Conservation (phyloP, 2,113 vertebrate genomes). For the Mirounga angustirostris region DNA sequence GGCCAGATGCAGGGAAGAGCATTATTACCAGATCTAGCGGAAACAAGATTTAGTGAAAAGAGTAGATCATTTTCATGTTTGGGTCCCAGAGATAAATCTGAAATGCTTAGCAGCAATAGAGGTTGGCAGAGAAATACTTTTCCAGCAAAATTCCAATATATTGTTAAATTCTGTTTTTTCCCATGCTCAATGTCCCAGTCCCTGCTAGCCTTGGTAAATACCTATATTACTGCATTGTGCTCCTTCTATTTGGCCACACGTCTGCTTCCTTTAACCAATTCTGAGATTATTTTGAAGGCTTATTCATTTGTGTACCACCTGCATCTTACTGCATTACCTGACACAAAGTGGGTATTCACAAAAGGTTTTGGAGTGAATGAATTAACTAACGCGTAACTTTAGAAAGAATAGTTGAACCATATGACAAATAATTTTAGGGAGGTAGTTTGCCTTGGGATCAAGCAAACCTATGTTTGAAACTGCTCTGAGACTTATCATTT, state of each 20-base stretch:
- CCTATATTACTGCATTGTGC: rapidly evolving
- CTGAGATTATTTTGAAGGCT: not conserved
- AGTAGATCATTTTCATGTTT: not conserved
- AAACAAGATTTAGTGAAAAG: not conserved
- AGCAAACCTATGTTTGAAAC: not conserved
- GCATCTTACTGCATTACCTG: not conserved
- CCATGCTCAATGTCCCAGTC: not conserved
- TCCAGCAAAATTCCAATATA: not conserved
- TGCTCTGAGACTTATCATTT: not conserved
- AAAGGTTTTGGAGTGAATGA: not conserved
- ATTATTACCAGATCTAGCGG: not conserved
- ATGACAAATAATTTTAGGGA: not conserved
- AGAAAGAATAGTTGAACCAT: not conserved
- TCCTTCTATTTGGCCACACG: too few relatives aligned
- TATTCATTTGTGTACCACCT: not conserved
- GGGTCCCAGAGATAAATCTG: not conserved
- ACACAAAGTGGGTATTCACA: not conserved
- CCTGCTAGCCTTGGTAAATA: not conserved
- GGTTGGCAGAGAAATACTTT: not conserved
- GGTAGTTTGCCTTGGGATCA: not conserved
- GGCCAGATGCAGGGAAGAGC: not conserved
- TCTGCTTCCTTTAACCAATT: not conserved
- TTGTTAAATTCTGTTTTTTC: not conserved
- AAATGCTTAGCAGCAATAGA: not conserved
- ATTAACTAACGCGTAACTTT: not conserved